Base-by-base conservation (phyloP, 2,888 invertebrate genomes). In the Xanthia icteritia region DNA sequence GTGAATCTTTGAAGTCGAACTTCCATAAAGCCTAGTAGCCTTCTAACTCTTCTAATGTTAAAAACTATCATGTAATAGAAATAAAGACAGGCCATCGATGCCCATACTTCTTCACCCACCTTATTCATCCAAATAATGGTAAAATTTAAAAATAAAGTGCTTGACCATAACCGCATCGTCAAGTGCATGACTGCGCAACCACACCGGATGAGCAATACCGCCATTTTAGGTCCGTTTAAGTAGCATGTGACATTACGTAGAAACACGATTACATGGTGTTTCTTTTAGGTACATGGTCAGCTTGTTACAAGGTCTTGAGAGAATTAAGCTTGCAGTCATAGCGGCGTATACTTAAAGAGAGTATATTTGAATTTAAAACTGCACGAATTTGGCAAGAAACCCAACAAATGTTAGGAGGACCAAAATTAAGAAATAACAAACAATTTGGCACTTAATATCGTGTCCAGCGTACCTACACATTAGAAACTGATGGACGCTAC, bases 151-250 rank as follows among this genome's bases (percentile, higher is more conserved):
- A 81, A 76, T 71, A 68, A 71, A 61, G 5, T 64, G 45, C 60
- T 66, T 68, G 61, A 79, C 86, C 82, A 69, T 76, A 85, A 79
- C 88, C 77, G 61, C 79, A 68, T 69, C 70, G 65, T 64, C 61
- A 76, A 63, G 70, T 54, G 66, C 66, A 71, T 27, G 75, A 20
- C 27, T 63, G 17, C 58, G 76, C 63, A 80, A 86, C 86, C 86
- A 54, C 86, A 86, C 80, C 86, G 86, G 86, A 86, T 88, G 80
- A 66, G 27, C 65, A 23, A 54, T 58, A 58, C 70, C 60, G 39
- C 86, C 83, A 86, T 86, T 80, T 88, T 86, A 83, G 73, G 74
- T 48, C 8, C 36, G 60, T 81, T 66, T 73, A 85, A 79, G 76
- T 68, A 61, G 42, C 63, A 73, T 42, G 51, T 76, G 73, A 73